These are phyloP conservation scores for Sarcoramphus papa DNA, from an alignment of 2,797 vertebrate species.

Conservation along the genomic window DNA sequence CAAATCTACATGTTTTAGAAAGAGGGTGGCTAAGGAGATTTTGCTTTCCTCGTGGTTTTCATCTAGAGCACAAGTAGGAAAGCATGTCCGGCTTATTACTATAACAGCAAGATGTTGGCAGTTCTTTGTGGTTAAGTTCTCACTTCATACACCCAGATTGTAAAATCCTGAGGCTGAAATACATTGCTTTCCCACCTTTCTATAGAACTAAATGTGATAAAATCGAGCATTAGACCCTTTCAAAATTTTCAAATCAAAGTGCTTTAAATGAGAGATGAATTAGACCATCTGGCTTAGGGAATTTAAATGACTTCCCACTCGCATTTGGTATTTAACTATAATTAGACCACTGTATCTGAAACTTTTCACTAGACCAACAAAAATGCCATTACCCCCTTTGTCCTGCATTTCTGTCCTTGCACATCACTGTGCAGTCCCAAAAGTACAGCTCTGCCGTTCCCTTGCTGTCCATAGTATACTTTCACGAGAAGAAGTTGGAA, in stretches of 20 bases:
- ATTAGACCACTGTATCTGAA: neutral
- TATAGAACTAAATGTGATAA: neutral
- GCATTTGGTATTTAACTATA: neutral
- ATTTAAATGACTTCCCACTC: neutral
- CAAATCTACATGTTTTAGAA: neutral
- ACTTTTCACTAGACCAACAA: neutral
- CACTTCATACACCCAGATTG: neutral
- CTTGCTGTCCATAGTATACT: neutral
- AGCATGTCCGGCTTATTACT: neutral
- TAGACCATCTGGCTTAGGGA: constrained; percentile 29
- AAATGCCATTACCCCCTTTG: neutral
- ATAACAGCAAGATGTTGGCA: neutral
- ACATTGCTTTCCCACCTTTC: neutral
- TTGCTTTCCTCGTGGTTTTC: neutral
- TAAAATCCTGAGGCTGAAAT: neutral
- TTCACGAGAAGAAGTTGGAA: neutral
- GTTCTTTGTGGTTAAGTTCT: neutral
- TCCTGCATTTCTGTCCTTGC: neutral
- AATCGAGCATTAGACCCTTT: neutral
- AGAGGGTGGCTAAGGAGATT: neutral
- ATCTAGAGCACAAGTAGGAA: neutral
- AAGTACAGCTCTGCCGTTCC: neutral
- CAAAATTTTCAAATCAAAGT: neutral
- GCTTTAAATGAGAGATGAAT: constrained; percentile 12
- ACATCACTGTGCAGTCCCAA: neutral